Conservation (phyloP, 2,113 vertebrate genomes). For the Micronycteris hirsuta region DNA sequence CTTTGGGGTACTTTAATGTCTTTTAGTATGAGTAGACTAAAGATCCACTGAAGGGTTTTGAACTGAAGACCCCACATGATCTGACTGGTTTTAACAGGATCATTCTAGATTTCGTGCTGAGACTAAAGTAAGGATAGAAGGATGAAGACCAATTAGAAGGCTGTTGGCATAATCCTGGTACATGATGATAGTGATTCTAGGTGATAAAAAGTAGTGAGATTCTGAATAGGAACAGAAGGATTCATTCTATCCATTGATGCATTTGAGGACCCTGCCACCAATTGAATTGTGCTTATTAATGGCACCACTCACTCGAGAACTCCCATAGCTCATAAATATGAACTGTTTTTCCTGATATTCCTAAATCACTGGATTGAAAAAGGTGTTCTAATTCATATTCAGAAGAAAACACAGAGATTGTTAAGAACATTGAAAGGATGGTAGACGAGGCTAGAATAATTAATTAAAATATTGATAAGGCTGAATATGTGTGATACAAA, state of each 20-base stretch:
- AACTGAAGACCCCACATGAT: not conserved
- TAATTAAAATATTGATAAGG: not conserved
- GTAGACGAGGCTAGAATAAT: not conserved
- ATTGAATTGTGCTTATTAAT: not conserved
- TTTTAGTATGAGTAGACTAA: not conserved
- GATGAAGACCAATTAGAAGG: not conserved
- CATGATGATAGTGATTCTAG: not conserved
- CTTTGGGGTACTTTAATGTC: not conserved
- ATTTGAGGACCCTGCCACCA: not conserved
- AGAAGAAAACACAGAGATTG: not conserved
- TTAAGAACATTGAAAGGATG: not conserved
- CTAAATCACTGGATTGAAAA: not conserved
- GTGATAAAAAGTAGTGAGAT: not conserved
- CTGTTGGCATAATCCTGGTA: not conserved
- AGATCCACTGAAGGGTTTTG: not conserved
- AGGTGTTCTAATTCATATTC: not conserved
- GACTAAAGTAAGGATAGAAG: not conserved
- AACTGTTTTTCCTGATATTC: not conserved
- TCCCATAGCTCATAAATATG: not conserved
- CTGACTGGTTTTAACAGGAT: not conserved
- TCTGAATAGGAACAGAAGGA: not conserved
- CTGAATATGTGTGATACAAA: not conserved
- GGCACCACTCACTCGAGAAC: not conserved
- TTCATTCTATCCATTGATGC: not conserved
- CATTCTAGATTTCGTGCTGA: not conserved